A percentile compares a stretch with the other conserved stretches of the same genome.
Evolutionary conservation across 2,797 vertebrate genomes (phyloP).

Genomic region (Rousettus madagascariensis): DNA sequence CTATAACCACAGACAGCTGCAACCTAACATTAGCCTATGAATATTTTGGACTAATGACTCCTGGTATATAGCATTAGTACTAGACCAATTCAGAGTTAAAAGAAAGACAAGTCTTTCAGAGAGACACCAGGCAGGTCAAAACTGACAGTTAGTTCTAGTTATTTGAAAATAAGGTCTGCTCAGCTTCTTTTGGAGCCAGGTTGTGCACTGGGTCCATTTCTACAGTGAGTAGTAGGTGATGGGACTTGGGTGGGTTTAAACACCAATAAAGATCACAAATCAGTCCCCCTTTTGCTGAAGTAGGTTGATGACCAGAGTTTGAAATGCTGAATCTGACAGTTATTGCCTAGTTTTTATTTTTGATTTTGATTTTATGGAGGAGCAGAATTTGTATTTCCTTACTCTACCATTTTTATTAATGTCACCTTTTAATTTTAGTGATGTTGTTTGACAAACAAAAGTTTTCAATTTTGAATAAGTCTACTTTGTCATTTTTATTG

Average conservation of each 20-base stretch:
- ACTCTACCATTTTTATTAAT: background rate
- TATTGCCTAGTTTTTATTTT: background rate
- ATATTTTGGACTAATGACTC: background rate
- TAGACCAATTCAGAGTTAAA: background rate
- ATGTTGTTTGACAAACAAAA: background rate
- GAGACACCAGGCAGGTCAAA: background rate
- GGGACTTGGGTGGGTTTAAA: background rate
- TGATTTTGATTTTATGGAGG: background rate
- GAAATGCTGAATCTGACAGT: background rate
- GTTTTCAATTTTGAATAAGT: background rate
- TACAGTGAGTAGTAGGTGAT: background rate
- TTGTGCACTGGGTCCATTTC: background rate
- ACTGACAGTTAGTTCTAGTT: background rate
- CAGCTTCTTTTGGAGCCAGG: background rate
- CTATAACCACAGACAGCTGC: background rate
- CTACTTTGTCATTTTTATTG: background rate
- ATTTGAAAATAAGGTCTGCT: background rate
- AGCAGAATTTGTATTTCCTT: background rate
- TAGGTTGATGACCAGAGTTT: background rate
- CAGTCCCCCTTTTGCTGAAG: background rate
- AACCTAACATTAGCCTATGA: background rate
- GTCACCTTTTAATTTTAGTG: background rate
- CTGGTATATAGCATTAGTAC: background rate
- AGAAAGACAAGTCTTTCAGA: background rate
- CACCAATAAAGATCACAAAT: background rate